Evolutionary conservation across 2,888 invertebrate species (phyloP), one percentile per base, ranked within the genome.

Genomic region (Sphaerophoria rueppellii): DNA sequence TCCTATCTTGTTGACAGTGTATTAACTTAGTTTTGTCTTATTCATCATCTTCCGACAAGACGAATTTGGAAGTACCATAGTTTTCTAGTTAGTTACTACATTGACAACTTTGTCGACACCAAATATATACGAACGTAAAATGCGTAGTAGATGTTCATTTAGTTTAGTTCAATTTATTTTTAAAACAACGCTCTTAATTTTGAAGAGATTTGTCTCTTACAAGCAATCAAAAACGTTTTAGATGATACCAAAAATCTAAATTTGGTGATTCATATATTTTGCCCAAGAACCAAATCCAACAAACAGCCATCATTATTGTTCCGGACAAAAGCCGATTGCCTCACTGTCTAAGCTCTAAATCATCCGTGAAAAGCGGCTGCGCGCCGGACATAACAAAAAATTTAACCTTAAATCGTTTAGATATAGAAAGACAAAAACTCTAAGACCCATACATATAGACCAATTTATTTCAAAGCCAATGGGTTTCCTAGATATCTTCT

Each of bases 391-490:
- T 6, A 65, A 50, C 32, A 71, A 67, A 40, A 61, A 37, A 34
- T 24, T 11, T 40, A 52, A 54, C 70, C 60, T 60, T 60, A 60
- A 60, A 16, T 46, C 14, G 54, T 63, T 57, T 46, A 55, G 67
- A 74, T 55, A 71, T 43, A 43, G 70, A 75, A 75, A 67, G 70
- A 71, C 43, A 71, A 65, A 70, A 65, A 70, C 69, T 70, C 63
- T 74, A 58, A 43, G 12, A 24, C 11, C n/a, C n/a, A n/a, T n/a
- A n/a, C n/a, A n/a, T n/a, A 48, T 63, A 35, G 34, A 50, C 52
- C 72, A 80, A 83, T 69, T 80, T 72, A 69, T 75, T 75, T 80
- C 54, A 71, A 80, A 48, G 12, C 69, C 32, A 83, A 75, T 80
- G 72, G 32, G 40, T 72, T 83, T 83, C 80, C 80, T 80, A 75